Evolutionary conservation across 2,113 vertebrate species (phyloP).

Genomic region (Hippolais icterina): DNA sequence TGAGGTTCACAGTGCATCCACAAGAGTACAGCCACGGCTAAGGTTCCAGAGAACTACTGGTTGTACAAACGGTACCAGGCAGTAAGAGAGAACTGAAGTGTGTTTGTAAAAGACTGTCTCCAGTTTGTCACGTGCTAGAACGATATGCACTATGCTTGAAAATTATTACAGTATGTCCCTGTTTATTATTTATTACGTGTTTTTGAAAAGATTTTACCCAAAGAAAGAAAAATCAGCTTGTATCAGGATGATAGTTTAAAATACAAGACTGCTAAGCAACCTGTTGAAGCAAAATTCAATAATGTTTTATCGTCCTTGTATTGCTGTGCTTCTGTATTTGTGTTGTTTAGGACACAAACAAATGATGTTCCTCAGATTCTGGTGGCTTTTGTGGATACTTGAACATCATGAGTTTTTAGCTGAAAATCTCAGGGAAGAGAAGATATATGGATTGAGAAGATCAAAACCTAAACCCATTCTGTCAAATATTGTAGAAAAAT

Average conservation of each 20-base stretch:
- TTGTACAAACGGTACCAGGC: background rate
- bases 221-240: background rate
- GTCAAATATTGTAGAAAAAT: slow-evolving; percentile 69
- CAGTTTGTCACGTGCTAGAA: background rate
- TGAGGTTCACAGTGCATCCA: background rate
- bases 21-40: rapidly evolving
- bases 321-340: background rate
- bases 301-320: background rate
- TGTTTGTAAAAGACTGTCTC: background rate
- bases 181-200: background rate
- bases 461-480: slow-evolving; percentile 59
- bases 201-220: background rate
- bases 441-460: slow-evolving; percentile 66
- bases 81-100: background rate
- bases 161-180: background rate
- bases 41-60: background rate
- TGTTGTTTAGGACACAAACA: slow-evolving; percentile 57
- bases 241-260: background rate
- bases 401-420: slow-evolving; percentile 69
- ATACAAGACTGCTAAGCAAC: background rate
- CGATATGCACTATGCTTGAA: background rate
- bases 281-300: background rate
- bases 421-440: slow-evolving; percentile 76
- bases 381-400: slow-evolving; percentile 74
- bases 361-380: slow-evolving; percentile 68